Base-by-base conservation (phyloP, 2,888 invertebrate genomes). In the Acrocyrtus sp. region DNA sequence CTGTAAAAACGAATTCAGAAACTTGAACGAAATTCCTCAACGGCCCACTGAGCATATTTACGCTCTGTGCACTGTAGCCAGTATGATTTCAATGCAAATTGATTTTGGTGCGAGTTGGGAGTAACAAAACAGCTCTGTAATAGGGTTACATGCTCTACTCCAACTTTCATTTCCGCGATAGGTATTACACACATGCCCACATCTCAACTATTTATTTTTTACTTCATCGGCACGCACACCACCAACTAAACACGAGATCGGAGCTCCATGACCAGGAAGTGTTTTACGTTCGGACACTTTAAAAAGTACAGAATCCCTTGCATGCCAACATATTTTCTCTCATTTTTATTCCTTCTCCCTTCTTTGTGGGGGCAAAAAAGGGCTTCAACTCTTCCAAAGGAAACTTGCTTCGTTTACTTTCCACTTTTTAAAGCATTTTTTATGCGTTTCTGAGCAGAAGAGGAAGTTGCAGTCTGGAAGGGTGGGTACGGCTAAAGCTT, bases 141-240 rank as follows among this genome's bases (percentile, higher is more conserved):
- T 34, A 5, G 34, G 12, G 34, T 34, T 34, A 12, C 34, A 34
- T 34, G 12, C 34, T 5, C 12, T 34, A 34, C 6, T 8, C 34
- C 12, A 41, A n/a, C 47, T 60, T 60, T 47, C 47, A 60, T 60
- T 47, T 60, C 58, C 58, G n/a, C n/a, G n/a, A 60, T 60, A 60
- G 45, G 58, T 45, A 60, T 45, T n/a, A n/a, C n/a, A n/a, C n/a
- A n/a, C n/a, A n/a, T n/a, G 58, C 24, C 43, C 24, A 29, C 43
- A 43, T n/a, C 26, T 57, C 57, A 57, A 57, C 57, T 43, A 43
- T 57, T 41, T 57, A 24, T 43, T 43, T 57, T 57, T 41, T 57
- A 24, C 57, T 43, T 41, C 57, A 57, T 22, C 51, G 26, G 6
- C 26, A 51, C 34, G 34, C 34, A 34, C 34, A 34, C 5, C 34